Base-by-base conservation (phyloP, 2,888 invertebrate genomes). In the Tipula unca region DNA sequence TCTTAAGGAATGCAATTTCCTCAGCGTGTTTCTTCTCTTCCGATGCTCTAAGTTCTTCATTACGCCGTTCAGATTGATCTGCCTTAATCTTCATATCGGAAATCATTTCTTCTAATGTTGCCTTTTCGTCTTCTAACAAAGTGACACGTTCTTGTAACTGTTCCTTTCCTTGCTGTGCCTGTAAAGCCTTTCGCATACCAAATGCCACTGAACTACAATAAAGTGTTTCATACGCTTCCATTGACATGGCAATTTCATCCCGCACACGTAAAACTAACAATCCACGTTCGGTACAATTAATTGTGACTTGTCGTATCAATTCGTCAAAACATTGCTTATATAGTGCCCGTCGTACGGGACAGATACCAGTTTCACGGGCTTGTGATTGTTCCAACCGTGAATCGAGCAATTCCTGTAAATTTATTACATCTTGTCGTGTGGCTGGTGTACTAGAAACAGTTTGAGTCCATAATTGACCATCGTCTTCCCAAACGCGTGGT, bases 141-240 rank as follows among this genome's bases (percentile, higher is more conserved):
- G 95, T 94, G 0, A 96, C 95, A 89, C 94, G 93, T 85, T 94
- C 94, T 89, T 95, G 93, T 48, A 96, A 91, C 90, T 96, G 95
- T 86, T 95, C 95, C 89, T 97, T 97, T 20, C 97, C 91, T 87
- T 91, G 90, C 86, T 90, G 89, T 88, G 95, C 95, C 92, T 97
- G 96, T 86, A 99, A 91, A n/a, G 99, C 98, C 92, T 99, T 99
- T 87, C 99, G 94, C 95, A 99, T 97, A 32, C 98, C 99, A 90
- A 98, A 99, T 0, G 99, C 98, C 85, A 99, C 97, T 86, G 98
- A 98, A 90, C 98, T 98, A 90, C 99, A 99, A 89, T 99, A 98
- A 1, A 99, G 92, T 0, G 98, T 97, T 91, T 98, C 98, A 89
- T 98, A 99, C 0, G 99, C 98, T 88, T 98, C 96, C 92, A 99